Evolutionary conservation across 2,797 vertebrate genomes (phyloP), one percentile per base, ranked within the genome.

Genomic region (Glyptemys insculpta): DNA sequence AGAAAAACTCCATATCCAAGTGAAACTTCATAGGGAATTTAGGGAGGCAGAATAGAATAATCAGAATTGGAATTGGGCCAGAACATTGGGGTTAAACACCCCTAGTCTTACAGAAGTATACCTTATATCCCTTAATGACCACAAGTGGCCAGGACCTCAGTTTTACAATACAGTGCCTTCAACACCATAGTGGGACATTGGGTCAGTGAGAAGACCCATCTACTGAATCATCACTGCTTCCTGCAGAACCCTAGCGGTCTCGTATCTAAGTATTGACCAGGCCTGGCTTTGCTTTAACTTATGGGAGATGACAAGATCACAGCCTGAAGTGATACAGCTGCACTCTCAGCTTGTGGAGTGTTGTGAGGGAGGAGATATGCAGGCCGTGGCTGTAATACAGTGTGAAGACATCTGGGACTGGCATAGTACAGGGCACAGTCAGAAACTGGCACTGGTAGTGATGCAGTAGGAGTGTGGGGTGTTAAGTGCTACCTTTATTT

Each of bases 301-400:
- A 0, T 0, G 2, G 56, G 68, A 29, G 41, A 27, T 50, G 79
- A 19, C 23, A 21, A 19, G 68, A 37, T 9, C 1, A 2, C 41
- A 27, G 23, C 41, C 79, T 72, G 87, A 37, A 82, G 85, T 34
- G 37, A 19, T 7, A 79, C 81, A 79, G 81, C 79, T 18, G 44
- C 49, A 31, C 1, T 5, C 79, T 68, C n/a, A 27, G 14, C 72
- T 76, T 27, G 23, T 47, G 25, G 37, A 76, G 41, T 29, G 12
- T 47, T 76, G 41, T 29, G 9, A 47, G 72, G 41, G 25, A 44
- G 72, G 11, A 34, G n/a, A 44, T 29, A 18, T 16, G 31, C n/a
- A 76, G 12, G 25, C 12, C 25, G 25, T 27, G 37, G 37, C n/a
- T 74, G 37, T 74, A 74, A 44, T 44, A 27, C 41, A 25, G 23